phyloP scores from a whole-genome alignment of 2,888 invertebrate species.

The Tetropium fuscum region DNA sequence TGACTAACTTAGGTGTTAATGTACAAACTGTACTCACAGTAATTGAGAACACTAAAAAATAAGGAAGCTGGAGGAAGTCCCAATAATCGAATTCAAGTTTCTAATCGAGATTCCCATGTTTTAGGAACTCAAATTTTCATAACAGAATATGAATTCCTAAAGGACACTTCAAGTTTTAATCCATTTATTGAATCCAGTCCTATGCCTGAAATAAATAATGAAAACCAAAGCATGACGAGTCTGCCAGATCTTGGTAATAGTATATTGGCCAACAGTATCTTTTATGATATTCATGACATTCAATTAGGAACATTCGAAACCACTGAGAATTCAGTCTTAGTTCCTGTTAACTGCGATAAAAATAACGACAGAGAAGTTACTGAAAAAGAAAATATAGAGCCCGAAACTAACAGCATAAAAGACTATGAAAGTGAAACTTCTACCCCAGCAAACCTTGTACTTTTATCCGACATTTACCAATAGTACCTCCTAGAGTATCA shows the following conservation, averaged over 20 bases:
- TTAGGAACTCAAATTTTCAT: slow-evolving; percentile 1
- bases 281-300: neutral
- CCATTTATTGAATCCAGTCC: neutral
- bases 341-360: neutral
- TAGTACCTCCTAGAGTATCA: neutral
- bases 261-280: neutral
- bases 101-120: neutral
- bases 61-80: neutral
- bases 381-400: neutral
- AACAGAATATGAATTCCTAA: neutral
- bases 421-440: neutral
- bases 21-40: slow-evolving; percentile 1
- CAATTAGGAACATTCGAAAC: neutral
- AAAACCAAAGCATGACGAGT: neutral
- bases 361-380: neutral
- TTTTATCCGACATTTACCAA: neutral
- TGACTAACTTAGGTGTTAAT: slow-evolving; percentile 3
- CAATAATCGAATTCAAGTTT: neutral
- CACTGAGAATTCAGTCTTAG: neutral
- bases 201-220: neutral
- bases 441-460: neutral
- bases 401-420: neutral
- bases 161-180: neutral
- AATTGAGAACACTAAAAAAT: neutral
- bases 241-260: neutral